These are phyloP conservation scores for Clepsis dumicolana DNA, from an alignment of 2,888 invertebrate genomes.

Conservation along the genomic window DNA sequence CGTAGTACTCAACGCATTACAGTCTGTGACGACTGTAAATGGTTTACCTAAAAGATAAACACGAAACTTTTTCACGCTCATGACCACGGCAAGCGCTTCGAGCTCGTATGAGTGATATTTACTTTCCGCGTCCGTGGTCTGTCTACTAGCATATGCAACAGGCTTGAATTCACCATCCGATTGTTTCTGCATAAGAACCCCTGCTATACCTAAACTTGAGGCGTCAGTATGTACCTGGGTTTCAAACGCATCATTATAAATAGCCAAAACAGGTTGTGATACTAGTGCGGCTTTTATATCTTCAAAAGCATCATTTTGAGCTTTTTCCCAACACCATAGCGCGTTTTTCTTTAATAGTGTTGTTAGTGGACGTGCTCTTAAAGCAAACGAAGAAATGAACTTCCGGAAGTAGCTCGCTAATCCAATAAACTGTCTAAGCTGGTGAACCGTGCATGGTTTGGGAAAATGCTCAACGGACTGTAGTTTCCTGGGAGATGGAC, in stretches of 20 bases:
- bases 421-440: constrained; percentile 13
- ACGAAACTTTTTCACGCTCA: constrained; percentile 43
- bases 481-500: constrained; percentile 6
- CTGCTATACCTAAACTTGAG: background rate
- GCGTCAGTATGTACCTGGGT: constrained; percentile 30
- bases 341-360: constrained; percentile 5
- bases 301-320: constrained; percentile 7
- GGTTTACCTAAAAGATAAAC: constrained; percentile 22
- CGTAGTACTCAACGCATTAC: constrained; percentile 25
- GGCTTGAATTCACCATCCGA: constrained; percentile 12
- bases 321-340: constrained; percentile 1
- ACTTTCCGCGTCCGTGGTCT: constrained; percentile 25
- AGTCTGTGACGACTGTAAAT: constrained; percentile 15
- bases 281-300: constrained; percentile 15
- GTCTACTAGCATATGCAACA: constrained; percentile 21
- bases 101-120: constrained; percentile 44
- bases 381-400: constrained; percentile 8
- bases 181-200: constrained; percentile 17
- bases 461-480: constrained; percentile 7
- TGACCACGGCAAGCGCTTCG: constrained; percentile 44
- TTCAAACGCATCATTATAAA: constrained; percentile 16
- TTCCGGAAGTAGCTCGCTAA: constrained; percentile 11
- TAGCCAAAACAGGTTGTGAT: constrained; percentile 16
- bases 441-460: background rate
- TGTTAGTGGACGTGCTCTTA: constrained; percentile 1